phyloP scores from a whole-genome alignment of 2,888 invertebrate genomes.

The Lymantria dispar region DNA sequence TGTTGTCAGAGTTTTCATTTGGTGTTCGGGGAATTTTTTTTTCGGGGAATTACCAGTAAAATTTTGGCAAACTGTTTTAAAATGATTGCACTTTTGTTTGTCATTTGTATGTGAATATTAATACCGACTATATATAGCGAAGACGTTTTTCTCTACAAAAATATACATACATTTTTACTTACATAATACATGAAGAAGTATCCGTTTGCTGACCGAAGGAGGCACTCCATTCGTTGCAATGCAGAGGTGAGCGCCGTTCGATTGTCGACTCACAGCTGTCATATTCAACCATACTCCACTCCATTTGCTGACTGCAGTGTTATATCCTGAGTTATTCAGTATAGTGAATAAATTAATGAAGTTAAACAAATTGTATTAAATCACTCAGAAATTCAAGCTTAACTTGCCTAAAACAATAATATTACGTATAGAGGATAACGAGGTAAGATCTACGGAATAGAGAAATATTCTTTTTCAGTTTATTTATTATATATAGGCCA shows the following conservation, averaged over 20 bases:
- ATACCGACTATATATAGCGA: background rate
- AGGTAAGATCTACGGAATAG: too few relatives aligned
- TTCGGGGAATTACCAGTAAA: too few relatives aligned
- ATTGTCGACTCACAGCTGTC: constrained; percentile 76
- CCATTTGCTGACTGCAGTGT: constrained; percentile 70
- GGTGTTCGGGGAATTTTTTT: too few relatives aligned
- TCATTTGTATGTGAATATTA: too few relatives aligned
- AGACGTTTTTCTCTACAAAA: background rate
- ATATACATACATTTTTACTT: constrained; percentile 44
- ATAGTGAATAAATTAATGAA: background rate
- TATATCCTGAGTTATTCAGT: constrained; percentile 1
- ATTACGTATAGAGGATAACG: too few relatives aligned
- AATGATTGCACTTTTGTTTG: too few relatives aligned
- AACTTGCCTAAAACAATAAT: too few relatives aligned
- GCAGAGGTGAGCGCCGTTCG: constrained; percentile 84
- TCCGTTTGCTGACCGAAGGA: constrained; percentile 67
- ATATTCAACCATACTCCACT: constrained; percentile 80
- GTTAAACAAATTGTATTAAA: background rate
- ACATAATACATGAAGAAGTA: constrained; percentile 80
- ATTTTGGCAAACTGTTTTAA: too few relatives aligned
- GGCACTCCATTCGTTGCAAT: constrained; percentile 85
- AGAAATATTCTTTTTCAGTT: too few relatives aligned
- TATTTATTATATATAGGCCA: too few relatives aligned
- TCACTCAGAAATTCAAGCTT: too few relatives aligned
- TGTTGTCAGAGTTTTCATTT: too few relatives aligned